phyloP scores from a whole-genome alignment of 2,888 invertebrate species.

The Torymus auratus region DNA sequence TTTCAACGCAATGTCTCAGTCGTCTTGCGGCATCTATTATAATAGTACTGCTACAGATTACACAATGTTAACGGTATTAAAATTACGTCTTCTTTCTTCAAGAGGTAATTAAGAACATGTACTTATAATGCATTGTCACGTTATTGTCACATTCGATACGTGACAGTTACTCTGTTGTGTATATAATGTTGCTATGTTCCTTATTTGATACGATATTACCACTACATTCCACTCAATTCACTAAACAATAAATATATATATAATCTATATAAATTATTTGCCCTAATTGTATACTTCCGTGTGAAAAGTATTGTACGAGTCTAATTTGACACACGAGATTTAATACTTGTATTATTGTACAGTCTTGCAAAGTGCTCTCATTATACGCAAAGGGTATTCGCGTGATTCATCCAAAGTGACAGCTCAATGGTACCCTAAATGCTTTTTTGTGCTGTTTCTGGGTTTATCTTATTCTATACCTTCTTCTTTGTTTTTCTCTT shows the following conservation, averaged over 20 bases:
- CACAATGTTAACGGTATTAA: constrained; percentile 23
- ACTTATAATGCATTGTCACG: constrained; percentile 18
- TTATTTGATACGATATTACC: background rate
- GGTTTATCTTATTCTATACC: constrained; percentile 12
- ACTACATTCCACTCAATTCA: constrained; percentile 26
- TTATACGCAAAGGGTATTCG: constrained; percentile 21
- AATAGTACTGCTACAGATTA: constrained; percentile 32
- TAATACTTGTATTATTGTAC: constrained; percentile 46
- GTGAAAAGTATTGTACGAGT: constrained; percentile 39
- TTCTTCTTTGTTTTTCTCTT: background rate
- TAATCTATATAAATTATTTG: constrained; percentile 27
- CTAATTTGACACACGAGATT: constrained; percentile 49
- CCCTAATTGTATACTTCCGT: constrained; percentile 3
- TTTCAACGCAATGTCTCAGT: background rate
- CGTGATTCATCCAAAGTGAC: background rate
- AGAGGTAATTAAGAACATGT: constrained; percentile 21
- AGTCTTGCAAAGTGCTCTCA: constrained; percentile 53
- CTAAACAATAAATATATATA: constrained; percentile 19
- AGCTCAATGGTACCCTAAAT: background rate
- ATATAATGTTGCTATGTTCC: background rate
- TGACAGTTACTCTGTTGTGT: background rate
- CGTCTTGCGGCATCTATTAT: background rate
- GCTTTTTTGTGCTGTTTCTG: constrained; percentile 30
- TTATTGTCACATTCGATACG: constrained; percentile 11
- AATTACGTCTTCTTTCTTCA: constrained; percentile 16